Base-by-base conservation (phyloP, 1,140 invertebrate genomes). In the Hyphantria cunea region DNA sequence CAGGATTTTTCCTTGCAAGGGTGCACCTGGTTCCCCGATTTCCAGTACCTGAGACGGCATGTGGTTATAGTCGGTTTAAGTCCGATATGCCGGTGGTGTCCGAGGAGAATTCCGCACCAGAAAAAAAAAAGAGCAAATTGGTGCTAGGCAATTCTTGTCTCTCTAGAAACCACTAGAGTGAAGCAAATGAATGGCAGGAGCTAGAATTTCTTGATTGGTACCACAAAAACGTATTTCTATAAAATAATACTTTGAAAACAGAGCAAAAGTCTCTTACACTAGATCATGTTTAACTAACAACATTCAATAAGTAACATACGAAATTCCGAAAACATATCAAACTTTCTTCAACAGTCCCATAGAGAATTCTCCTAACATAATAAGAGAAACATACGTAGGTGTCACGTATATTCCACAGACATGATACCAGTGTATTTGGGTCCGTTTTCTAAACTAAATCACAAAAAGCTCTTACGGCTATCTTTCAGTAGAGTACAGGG, bases 381-480 rank as follows among this genome's bases (percentile, higher is more conserved):
- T 37, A 37, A 12, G 13, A n/a, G 0, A 44, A 5, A 44, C 11
- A n/a, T 44, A 6, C 41, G 41, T n/a, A n/a, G n/a, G n/a, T 47
- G 41, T 56, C 53, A 56, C 53, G 53, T 56, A 56, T 47, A 7
- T n/a, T 44, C 51, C 51, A 47, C 42, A 34, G 33, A 25, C 17
- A 25, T 25, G 17, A 5, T 25, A 25, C 17, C n/a, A 25, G 2
- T 25, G 17, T 25, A 5, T 1, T 25, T 5, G 17, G 17, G 5
- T 25, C 17, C 55, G 11, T 58, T 47, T 58, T 48, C 32, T 12
- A 48, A 49, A 58, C 31, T 58, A 25, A 49, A 58, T 49, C 44
- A 45, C 55, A 58, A 58, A 58, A 58, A 58, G 55, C 55, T 58
- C 45, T 58, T 41, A 58, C 1, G 44, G 14, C 49, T 58, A 58